Evolutionary conservation across 2,113 vertebrate species (phyloP).

Genomic region (Grus americana): DNA sequence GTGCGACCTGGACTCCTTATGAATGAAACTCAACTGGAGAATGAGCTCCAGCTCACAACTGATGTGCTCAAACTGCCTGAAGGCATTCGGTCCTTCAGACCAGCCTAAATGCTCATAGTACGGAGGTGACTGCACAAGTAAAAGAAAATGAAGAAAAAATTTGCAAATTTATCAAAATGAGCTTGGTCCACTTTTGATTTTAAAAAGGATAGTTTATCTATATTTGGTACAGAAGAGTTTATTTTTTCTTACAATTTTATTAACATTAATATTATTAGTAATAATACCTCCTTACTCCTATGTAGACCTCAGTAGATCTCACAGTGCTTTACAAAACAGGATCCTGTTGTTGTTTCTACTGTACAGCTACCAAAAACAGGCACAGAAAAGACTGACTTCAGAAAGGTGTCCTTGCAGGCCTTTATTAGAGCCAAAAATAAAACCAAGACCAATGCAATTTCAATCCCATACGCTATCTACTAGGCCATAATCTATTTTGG

Average conservation of each 20-base stretch:
- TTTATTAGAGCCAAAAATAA: neutral
- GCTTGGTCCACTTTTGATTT: neutral
- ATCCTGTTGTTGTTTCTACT: neutral
- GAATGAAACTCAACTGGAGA: neutral
- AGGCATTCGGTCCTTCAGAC: neutral
- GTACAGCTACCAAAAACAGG: neutral
- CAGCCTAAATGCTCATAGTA: neutral
- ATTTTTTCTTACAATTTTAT: neutral
- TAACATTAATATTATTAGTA: neutral
- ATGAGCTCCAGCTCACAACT: neutral
- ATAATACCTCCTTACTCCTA: neutral
- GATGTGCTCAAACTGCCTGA: neutral
- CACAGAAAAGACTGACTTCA: neutral
- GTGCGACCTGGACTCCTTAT: neutral
- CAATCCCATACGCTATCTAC: neutral
- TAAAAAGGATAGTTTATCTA: accelerated
- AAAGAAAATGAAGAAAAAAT: neutral
- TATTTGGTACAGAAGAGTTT: neutral
- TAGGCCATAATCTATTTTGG: neutral
- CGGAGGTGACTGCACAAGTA: neutral
- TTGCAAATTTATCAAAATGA: neutral
- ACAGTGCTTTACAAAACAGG: neutral
- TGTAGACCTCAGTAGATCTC: neutral
- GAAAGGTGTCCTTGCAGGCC: neutral
- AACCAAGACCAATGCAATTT: neutral